A percentile compares a stretch with the other conserved stretches of the same genome.
Conservation (phyloP, 1,140 invertebrate genomes). For the Chelonus insularis region DNA sequence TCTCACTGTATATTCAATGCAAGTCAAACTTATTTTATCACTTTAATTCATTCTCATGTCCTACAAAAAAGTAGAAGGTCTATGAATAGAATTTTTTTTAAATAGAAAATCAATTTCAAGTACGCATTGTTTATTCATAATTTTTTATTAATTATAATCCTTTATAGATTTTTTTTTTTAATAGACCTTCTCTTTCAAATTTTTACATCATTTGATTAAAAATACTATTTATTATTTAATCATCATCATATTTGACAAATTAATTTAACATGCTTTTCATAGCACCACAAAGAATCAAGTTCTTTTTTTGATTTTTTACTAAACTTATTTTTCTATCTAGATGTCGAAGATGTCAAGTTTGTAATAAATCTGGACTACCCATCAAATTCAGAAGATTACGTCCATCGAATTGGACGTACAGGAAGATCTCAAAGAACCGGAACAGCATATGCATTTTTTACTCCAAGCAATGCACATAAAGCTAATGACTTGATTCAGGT, state of each 20-base stretch:
- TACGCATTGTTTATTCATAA: too few relatives aligned
- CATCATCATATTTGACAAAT: slow-evolving; percentile 5
- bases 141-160: too few relatives aligned
- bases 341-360: slow-evolving; percentile 91
- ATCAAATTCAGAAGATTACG: slow-evolving; percentile 87
- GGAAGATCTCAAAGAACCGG: slow-evolving; percentile 81
- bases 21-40: slow-evolving; percentile 35
- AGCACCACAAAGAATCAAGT: slow-evolving; percentile 55
- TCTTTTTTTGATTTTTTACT: slow-evolving; percentile 27
- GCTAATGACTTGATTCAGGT: slow-evolving; percentile 70
- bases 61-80: neutral
- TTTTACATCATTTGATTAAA: too few relatives aligned
- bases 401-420: slow-evolving; percentile 88
- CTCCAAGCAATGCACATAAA: slow-evolving; percentile 75
- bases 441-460: slow-evolving; percentile 90
- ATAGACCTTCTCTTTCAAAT: too few relatives aligned
- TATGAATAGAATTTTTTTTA: too few relatives aligned
- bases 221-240: too few relatives aligned
- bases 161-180: too few relatives aligned
- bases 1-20: slow-evolving; percentile 31
- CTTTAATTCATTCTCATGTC: neutral
- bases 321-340: slow-evolving; percentile 59
- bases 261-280: slow-evolving; percentile 46
- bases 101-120: too few relatives aligned
- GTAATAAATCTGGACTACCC: slow-evolving; percentile 94